Base-by-base conservation (phyloP, 2,888 invertebrate genomes). In the Halictus quadricinctus region DNA sequence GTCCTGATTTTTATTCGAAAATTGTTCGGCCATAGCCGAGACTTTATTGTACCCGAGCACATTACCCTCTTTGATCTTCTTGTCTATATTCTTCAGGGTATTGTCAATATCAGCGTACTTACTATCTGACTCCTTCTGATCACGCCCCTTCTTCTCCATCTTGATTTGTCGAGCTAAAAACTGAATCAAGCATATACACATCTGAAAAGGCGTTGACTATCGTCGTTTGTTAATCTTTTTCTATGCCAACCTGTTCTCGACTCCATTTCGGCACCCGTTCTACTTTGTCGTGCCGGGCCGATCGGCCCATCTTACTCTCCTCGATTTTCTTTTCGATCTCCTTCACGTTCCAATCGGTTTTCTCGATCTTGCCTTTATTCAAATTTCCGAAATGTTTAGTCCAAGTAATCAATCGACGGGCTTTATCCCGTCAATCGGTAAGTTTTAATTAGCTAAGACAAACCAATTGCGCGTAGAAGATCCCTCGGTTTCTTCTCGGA, bases 261-360 rank as follows among this genome's bases (percentile, higher is more conserved):
- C 97, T 98, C 98, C 98, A 98, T 94, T 98, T 98, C 15, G 98
- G 98, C 78, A 98, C 98, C 76, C 93, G 91, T 85, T 94, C 94
- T 41, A 94, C 92, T 93, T 97, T 97, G 92, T 97, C 97, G 73
- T 96, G 95, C 13, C 95, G 95, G 82, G 95, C 95, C 15, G 96
- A 96, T 91, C 96, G 95, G 54, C 97, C 97, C 93, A 96, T 95
- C 92, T 96, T 96, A 92, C 97, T 97, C 93, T 97, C 97, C 91
- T 96, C 95, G 54, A 98, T 98, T 95, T 98, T 98, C 93, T 97
- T 97, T 93, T 98, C 98, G 50, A 98, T 98, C 94, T 98, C 97
- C 90, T 97, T 97, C 58, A 98, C 97, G 95, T 98, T 98, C 98
- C 98, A 98, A 94, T 98, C 98, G 82, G 96, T 97, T 84, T 97